Evolutionary conservation across 2,888 invertebrate genomes (phyloP), one percentile per base, ranked within the genome.

Genomic region (Netelia virgata): DNA sequence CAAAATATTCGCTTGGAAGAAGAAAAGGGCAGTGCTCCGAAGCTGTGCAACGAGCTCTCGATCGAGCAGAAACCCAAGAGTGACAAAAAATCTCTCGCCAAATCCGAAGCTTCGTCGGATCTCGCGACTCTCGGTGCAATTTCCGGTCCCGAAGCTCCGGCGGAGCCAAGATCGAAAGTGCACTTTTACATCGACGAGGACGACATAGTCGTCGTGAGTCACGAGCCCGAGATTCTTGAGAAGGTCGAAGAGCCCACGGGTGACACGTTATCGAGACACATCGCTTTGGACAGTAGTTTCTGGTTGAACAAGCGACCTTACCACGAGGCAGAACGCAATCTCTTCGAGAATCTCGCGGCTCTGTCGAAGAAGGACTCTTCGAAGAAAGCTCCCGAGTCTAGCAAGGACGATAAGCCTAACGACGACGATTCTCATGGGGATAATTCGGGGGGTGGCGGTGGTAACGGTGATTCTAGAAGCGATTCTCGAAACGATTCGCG

Each of bases 301-400:
- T 96, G 96, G 96, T 91, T 94, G 3, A 94, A 95, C 74, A 96
- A 96, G 92, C 94, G 94, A 88, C 87, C 94, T 20, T 96, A 96
- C 90, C 95, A 96, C 88, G 96, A 96, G 88, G 96, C 96, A 53
- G 97, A 97, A 94, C 95, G 95, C 88, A 94, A 94, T 86, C 95
- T 95, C 91, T 95, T 96, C 90, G 93, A 95, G 59, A 92, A 91
- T 80, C 91, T 96, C 88, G 95, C 95, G 80, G 94, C 93, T 83
- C 93, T 94, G 90, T 88, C 91, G 50, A 91, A 94, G 55, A 91
- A 86, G 90, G 72, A 86, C 88, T 61, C 85, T 41, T 5, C 81
- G 79, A 73, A 88, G 84, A 28, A 82, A 73, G 10, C 89, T 86
- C 43, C 81, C 86, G 16, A 86, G 36, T 68, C 85, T 14, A 50